Evolutionary conservation across 2,888 invertebrate genomes (phyloP), one percentile per base, ranked within the genome.

Genomic region (Brenthis hecate): DNA sequence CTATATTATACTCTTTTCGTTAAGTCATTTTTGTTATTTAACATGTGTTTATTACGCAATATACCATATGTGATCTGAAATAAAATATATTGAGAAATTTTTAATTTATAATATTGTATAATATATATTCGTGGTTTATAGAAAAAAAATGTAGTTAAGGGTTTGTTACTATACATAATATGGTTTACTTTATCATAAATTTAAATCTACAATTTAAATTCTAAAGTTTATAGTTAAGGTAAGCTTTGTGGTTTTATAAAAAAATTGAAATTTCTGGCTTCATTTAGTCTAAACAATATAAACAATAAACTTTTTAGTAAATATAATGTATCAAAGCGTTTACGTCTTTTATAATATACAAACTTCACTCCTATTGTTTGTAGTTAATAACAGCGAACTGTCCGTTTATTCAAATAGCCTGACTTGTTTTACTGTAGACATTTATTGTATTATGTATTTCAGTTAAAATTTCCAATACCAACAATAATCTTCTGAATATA

Each of bases 41-140:
- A 53, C 51, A 36, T 43, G 36, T 62, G 36, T 19, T 53, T 19
- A 13, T 16, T 28, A 51, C 51, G 62, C 62, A 62, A 62, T 54
- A 62, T 53, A 51, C 6, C 51, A 43, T 43, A 54, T 63, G 54
- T 58, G 66, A 62, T 66, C 63, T 63, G 66, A 69, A 23, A 51
- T 56, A 48, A 54, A 57, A 19, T 54, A 53, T 48, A 16, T 63
- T 66, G 50, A 50, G 3, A 61, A 61, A 50, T 51, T 6, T 19
- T 36, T 8, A 51, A 51, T 51, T 51, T n/a, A 16, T 51, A n/a
- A 16, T 62, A 43, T 62, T 67, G 43, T 66, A 36, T 56, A 13
- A 23, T 43, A 28, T 61, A 56, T 61, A 66, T 50, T 28, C 32
- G 54, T 60, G 50, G 50, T 28, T n/a, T 36, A 36, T 51, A 61